Evolutionary conservation across 2,888 invertebrate genomes (phyloP).

Genomic region (Empis livida): DNA sequence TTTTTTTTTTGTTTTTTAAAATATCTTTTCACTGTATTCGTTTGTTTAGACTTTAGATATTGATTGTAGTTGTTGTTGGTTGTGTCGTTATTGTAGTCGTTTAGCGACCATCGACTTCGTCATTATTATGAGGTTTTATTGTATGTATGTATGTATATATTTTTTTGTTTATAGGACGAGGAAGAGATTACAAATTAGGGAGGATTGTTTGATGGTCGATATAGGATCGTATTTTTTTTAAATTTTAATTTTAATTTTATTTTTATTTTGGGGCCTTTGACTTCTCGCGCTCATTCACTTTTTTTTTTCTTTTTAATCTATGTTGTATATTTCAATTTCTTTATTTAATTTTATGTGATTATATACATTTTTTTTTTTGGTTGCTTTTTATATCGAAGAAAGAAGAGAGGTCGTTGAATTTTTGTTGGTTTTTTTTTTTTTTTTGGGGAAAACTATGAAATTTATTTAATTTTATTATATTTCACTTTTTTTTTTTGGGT

Average conservation of each 20-base stretch:
- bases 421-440: neutral
- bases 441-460: neutral
- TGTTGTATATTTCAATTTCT: conserved; percentile 1
- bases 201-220: too few relatives aligned
- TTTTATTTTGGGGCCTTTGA: conserved; percentile 17
- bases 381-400: too few relatives aligned
- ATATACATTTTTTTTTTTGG: too few relatives aligned
- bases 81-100: too few relatives aligned
- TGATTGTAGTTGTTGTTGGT: too few relatives aligned
- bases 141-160: conserved; percentile 3
- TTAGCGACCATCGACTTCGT: neutral
- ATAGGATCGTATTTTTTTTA: neutral
- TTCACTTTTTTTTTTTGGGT: neutral
- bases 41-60: too few relatives aligned
- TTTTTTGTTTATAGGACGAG: neutral
- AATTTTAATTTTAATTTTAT: too few relatives aligned
- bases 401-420: too few relatives aligned
- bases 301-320: too few relatives aligned
- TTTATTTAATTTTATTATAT: neutral
- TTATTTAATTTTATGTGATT: neutral
- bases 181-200: too few relatives aligned
- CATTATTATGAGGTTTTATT: neutral
- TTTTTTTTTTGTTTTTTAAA: too few relatives aligned
- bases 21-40: too few relatives aligned
- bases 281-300: conserved; percentile 17